Evolutionary conservation across 2,888 invertebrate species (phyloP).

Genomic region (Silvanus unidentatus): DNA sequence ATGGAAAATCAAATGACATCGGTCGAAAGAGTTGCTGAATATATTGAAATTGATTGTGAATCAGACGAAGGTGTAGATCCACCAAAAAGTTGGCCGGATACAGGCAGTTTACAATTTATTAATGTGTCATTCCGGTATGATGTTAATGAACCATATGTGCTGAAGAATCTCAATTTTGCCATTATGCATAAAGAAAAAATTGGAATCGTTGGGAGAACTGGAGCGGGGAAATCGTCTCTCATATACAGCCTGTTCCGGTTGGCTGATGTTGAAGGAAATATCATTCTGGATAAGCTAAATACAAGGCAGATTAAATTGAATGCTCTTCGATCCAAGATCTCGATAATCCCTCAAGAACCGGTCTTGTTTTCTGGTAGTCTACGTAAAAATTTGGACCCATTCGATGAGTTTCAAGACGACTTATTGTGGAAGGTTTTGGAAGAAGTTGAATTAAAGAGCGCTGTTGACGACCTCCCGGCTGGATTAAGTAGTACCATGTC

Average conservation of each 20-base stretch:
- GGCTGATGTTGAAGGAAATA: constrained; percentile 67
- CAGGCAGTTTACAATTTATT: constrained; percentile 62
- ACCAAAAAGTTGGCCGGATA: constrained; percentile 58
- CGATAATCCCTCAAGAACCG: constrained; percentile 84
- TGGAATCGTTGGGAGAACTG: constrained; percentile 76
- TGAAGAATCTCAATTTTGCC: constrained; percentile 61
- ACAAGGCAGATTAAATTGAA: constrained; percentile 64
- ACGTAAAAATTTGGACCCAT: constrained; percentile 85
- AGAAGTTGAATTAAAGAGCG: constrained; percentile 72
- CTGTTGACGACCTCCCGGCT: constrained; percentile 57
- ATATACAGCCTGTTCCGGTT: constrained; percentile 75
- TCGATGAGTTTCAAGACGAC: constrained; percentile 69
- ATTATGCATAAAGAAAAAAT: constrained; percentile 63
- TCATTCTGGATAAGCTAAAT: constrained; percentile 73
- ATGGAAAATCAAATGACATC: constrained; percentile 75
- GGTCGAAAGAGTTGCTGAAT: constrained; percentile 83
- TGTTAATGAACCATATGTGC: constrained; percentile 62
- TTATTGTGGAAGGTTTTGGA: constrained; percentile 80
- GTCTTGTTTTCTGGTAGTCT: constrained; percentile 81
- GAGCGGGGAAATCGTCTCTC: constrained; percentile 74
- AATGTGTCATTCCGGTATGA: constrained; percentile 67
- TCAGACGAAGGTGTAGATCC: constrained; percentile 18
- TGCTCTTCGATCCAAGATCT: constrained; percentile 67
- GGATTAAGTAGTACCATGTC: constrained; percentile 63
- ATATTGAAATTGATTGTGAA: constrained; percentile 63